A percentile compares a stretch with the other conserved stretches of the same genome.
Conservation (phyloP, 2,113 vertebrate genomes). For the Planiliza haematocheilus region DNA sequence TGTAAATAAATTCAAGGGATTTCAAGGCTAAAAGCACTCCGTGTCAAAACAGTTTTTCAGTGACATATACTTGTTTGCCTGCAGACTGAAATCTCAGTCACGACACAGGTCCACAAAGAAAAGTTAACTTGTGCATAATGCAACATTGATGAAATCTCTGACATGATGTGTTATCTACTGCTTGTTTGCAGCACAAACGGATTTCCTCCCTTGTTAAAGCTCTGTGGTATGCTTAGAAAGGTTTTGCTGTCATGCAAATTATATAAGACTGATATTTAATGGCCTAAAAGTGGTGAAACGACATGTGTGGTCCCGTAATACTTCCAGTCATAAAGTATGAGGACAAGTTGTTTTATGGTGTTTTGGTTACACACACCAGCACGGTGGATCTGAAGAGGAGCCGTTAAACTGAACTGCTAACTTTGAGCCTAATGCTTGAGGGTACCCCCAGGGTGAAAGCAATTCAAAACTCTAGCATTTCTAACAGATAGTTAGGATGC, state of each 20-base stretch:
- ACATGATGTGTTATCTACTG: background rate
- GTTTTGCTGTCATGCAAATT: background rate
- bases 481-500: no score
- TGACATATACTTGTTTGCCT: background rate
- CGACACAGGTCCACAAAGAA: background rate
- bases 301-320: conserved; percentile 21
- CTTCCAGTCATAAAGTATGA: background rate
- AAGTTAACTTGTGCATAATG: background rate
- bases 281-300: conserved; percentile 10
- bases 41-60: background rate
- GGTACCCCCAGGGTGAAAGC: no score
- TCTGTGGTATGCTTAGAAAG: conserved; percentile 10
- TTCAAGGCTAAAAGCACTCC: conserved; percentile 4
- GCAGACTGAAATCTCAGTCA: background rate
- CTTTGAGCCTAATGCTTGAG: no score
- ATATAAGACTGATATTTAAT: conserved; percentile 6
- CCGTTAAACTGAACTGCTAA: no score
- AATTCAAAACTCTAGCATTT: no score
- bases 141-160: background rate
- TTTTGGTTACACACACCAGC: background rate
- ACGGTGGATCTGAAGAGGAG: background rate
- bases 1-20: background rate
- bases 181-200: conserved; percentile 18
- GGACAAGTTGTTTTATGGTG: conserved; percentile 13
- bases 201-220: conserved; percentile 5